A percentile compares a stretch with the other conserved stretches of the same genome.
phyloP scores from a whole-genome alignment of 2,113 vertebrate species.

The Sturnira hondurensis region DNA sequence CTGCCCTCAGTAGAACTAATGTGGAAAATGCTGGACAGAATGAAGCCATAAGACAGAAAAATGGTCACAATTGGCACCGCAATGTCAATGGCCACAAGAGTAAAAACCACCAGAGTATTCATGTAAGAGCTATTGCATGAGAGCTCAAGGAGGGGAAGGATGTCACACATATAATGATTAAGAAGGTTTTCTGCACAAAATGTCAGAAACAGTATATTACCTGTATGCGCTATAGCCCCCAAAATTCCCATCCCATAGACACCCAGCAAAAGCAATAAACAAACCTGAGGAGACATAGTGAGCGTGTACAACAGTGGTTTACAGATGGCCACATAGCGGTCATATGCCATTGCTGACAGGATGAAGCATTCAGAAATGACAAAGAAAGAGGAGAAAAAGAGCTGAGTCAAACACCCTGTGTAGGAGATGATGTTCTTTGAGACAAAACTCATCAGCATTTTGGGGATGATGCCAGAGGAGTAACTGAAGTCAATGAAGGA shows the following conservation, averaged over 20 bases:
- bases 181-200: slow-evolving; percentile 56
- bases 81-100: slow-evolving; percentile 31
- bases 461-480: too few species aligned
- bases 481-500: too few species aligned
- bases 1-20: slow-evolving; percentile 5
- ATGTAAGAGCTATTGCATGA: slow-evolving; percentile 55
- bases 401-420: too few species aligned
- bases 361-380: too few species aligned
- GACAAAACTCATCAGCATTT: too few species aligned
- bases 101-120: slow-evolving; percentile 55
- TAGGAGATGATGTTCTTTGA: too few species aligned
- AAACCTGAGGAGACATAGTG: slow-evolving; percentile 58
- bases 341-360: not conserved
- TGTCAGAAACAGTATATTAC: slow-evolving; percentile 56
- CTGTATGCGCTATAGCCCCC: slow-evolving; percentile 63
- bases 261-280: slow-evolving; percentile 36
- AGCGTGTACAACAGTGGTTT: too few species aligned
- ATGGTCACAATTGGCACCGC: slow-evolving; percentile 19
- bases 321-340: not conserved
- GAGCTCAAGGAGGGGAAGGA: slow-evolving; percentile 64
- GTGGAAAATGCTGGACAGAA: slow-evolving; percentile 30
- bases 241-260: slow-evolving; percentile 71
- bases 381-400: too few species aligned
- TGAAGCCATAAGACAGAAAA: slow-evolving; percentile 44
- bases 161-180: slow-evolving; percentile 74